Evolutionary conservation across 2,113 vertebrate species (phyloP), one percentile per base, ranked within the genome.

Genomic region (Lonchura striata): DNA sequence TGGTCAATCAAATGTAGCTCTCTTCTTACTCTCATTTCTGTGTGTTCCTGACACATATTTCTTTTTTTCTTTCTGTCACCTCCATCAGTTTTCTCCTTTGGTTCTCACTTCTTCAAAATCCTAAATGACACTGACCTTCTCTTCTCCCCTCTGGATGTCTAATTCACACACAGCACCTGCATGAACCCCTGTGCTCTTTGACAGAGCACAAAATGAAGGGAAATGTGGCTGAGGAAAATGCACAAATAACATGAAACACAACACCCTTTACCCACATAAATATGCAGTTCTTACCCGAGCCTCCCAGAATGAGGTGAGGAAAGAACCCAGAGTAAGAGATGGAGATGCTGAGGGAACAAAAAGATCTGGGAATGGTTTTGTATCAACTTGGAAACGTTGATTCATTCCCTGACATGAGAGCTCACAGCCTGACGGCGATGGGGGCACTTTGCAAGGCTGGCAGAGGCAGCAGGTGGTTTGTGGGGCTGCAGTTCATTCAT

Each of bases 391-490:
- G n/a, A n/a, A n/a, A n/a, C n/a, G n/a, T n/a, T n/a, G n/a, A n/a
- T n/a, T n/a, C n/a, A 5, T 21, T 54, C 28, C 23, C 7, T 12
- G 74, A 17, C 5, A 13, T 3, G 20, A 47, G 39, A 61, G 39
- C n/a, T 39, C 23, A 9, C 37, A 75, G n/a, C 33, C 15, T 9
- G 30, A 30, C 11, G 39, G 11, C 39, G 39, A n/a, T n/a, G 59
- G 56, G n/a, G 60, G 13, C 60, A 9, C 13, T 47, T 44, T 44
- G 18, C 9, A 4, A 53, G 20, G 33, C 53, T 44, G 6, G 11
- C 4, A 0, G 0, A 18, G 47, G n/a, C 5, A 20, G 15, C 4
- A 42, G 35, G 15, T 23, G 56, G 15, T 30, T 5, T 14, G 11
- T 77, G 27, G 52, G 30, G 31, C 16, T 64, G 68, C 0, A 4